Evolutionary conservation across 2,888 invertebrate species (phyloP).

Genomic region (Philhelius pedissequus): DNA sequence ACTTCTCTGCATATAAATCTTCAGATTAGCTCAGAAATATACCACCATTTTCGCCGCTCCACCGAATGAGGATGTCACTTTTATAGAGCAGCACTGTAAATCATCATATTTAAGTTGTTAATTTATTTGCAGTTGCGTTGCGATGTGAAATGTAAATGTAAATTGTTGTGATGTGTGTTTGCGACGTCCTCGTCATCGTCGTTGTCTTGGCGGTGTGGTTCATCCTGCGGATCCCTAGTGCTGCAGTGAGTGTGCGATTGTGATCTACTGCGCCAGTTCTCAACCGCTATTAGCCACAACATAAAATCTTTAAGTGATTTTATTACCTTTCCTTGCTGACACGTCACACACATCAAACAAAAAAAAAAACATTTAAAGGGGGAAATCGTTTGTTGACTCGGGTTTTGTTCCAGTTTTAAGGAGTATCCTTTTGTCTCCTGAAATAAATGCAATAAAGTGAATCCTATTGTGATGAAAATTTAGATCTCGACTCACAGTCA

Average conservation of each 20-base stretch:
- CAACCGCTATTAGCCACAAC: slow-evolving; percentile 66
- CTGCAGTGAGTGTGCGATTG: background rate
- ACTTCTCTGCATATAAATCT: slow-evolving; percentile 77
- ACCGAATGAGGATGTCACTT: slow-evolving; percentile 43
- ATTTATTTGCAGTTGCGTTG: slow-evolving; percentile 73
- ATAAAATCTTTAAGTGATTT: slow-evolving; percentile 68
- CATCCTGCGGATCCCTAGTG: background rate
- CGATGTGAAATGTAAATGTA: slow-evolving; percentile 32
- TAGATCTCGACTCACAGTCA: slow-evolving; percentile 27
- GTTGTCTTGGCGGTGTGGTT: background rate
- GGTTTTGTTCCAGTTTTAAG: slow-evolving; percentile 40
- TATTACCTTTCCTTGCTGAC: slow-evolving; percentile 46
- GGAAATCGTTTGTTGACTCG: slow-evolving; percentile 2
- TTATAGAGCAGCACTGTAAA: slow-evolving; percentile 73
- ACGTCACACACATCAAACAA: slow-evolving; percentile 31
- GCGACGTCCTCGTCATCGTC: background rate
- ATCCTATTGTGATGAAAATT: slow-evolving; percentile 25
- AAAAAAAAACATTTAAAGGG: slow-evolving; percentile 7
- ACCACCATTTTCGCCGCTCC: slow-evolving; percentile 50
- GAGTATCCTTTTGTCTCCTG: slow-evolving; percentile 18
- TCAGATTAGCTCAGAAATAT: slow-evolving; percentile 72
- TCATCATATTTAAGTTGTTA: slow-evolving; percentile 70
- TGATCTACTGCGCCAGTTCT: slow-evolving; percentile 56
- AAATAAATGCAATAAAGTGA: slow-evolving; percentile 1
- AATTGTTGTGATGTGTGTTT: background rate